Conservation (phyloP, 37 sponge, comb jelly and placozoan genomes). For the Aphrocallistes beatrix region DNA sequence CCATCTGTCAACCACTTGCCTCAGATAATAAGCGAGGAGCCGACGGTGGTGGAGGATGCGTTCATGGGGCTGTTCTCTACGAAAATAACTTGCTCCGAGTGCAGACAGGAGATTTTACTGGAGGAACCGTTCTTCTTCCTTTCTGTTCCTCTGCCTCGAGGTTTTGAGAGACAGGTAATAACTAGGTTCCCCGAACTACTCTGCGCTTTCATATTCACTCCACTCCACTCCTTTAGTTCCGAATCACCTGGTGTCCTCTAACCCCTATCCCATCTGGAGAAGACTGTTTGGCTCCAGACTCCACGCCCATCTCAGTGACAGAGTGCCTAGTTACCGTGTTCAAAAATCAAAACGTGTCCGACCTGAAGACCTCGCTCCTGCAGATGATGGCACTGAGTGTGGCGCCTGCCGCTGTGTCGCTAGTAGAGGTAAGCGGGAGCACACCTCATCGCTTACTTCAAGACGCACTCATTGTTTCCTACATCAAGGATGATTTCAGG, state of each 20-base stretch:
- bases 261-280: background rate
- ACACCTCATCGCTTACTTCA: background rate
- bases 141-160: slow-evolving; percentile 54
- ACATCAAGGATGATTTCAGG: background rate
- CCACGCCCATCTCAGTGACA: background rate
- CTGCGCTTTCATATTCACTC: too few relatives aligned
- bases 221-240: too few relatives aligned
- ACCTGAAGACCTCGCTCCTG: slow-evolving; percentile 28
- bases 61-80: background rate
- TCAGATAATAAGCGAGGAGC: too few relatives aligned
- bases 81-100: slow-evolving; percentile 27
- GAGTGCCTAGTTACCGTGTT: slow-evolving; percentile 37
- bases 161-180: slow-evolving; percentile 44
- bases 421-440: slow-evolving; percentile 30
- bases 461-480: background rate
- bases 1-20: background rate
- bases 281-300: background rate
- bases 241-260: background rate
- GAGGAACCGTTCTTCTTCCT: slow-evolving; percentile 65
- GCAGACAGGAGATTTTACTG: slow-evolving; percentile 33
- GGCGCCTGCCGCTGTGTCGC: background rate
- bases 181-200: background rate
- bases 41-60: background rate
- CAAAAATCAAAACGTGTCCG: slow-evolving; percentile 23
- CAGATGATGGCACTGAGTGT: background rate